Conservation (phyloP, 2,113 vertebrate genomes). For the Petrocephalus zakoni region DNA sequence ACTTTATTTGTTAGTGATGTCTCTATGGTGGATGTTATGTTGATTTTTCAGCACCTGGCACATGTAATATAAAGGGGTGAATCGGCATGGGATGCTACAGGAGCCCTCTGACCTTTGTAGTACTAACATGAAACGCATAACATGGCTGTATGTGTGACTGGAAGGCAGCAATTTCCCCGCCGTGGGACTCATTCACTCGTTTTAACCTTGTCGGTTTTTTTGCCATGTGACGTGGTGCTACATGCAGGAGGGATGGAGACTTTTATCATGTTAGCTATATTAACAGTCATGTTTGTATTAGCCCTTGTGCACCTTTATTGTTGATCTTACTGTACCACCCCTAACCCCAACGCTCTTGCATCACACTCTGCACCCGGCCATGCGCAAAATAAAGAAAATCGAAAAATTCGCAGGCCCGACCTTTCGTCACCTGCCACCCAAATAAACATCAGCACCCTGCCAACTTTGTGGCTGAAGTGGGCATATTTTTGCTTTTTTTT, state of each 20-base stretch:
- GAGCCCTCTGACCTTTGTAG: constrained; percentile 5
- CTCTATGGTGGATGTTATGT: constrained; percentile 73
- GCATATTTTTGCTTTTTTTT: constrained; percentile 26
- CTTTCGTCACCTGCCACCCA: constrained; percentile 25
- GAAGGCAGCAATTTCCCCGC: constrained; percentile 13
- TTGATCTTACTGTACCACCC: constrained; percentile 26
- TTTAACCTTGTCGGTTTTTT: constrained; percentile 26
- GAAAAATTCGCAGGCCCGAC: constrained; percentile 27
- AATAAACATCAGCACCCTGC: constrained; percentile 39
- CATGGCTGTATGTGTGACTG: constrained; percentile 48
- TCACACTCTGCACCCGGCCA: background rate
- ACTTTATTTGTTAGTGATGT: constrained; percentile 66
- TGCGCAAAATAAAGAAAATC: background rate
- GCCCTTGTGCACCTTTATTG: background rate
- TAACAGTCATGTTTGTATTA: constrained; percentile 25
- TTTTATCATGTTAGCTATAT: constrained; percentile 29
- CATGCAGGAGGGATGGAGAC: constrained; percentile 29
- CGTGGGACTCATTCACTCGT: background rate
- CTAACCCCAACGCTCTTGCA: background rate
- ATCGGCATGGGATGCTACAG: constrained; percentile 28
- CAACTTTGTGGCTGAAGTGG: constrained; percentile 56
- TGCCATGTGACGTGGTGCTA: constrained; percentile 33
- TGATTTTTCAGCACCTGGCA: constrained; percentile 72
- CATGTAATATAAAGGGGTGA: constrained; percentile 39
- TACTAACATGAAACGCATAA: constrained; percentile 44